Conservation (phyloP, 2,797 vertebrate genomes). For the Nyctibius grandis region DNA sequence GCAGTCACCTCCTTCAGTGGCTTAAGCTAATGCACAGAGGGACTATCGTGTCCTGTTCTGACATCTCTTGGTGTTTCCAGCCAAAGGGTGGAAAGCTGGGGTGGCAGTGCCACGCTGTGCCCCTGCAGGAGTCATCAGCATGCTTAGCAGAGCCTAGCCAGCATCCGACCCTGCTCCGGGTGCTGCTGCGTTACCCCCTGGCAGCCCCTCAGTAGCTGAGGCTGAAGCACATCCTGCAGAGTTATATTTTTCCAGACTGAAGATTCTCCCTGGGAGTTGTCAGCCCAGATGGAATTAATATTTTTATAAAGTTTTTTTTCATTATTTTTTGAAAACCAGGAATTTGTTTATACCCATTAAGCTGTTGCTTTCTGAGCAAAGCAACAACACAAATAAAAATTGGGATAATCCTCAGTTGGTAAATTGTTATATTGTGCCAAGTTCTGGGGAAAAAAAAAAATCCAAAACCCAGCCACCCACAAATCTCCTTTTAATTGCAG, state of each 20-base stretch:
- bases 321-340: constrained; percentile 1
- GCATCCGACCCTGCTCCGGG: background rate
- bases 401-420: background rate
- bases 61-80: background rate
- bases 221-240: background rate
- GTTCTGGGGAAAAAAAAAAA: background rate
- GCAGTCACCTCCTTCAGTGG: background rate
- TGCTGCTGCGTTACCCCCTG: background rate
- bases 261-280: constrained; percentile 19
- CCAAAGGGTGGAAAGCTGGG: background rate
- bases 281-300: constrained; percentile 36
- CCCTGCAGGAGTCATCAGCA: background rate
- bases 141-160: background rate
- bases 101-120: background rate
- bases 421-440: background rate
- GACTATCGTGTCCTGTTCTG: fast-evolving
- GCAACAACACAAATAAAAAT: constrained; percentile 15
- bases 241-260: background rate
- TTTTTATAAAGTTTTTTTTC: background rate
- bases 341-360: constrained; percentile 33
- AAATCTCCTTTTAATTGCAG: background rate
- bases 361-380: constrained; percentile 36
- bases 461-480: background rate
- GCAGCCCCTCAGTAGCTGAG: background rate
- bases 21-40: background rate